phyloP scores from a whole-genome alignment of 2,888 invertebrate genomes.

The Brachylomia viminalis region DNA sequence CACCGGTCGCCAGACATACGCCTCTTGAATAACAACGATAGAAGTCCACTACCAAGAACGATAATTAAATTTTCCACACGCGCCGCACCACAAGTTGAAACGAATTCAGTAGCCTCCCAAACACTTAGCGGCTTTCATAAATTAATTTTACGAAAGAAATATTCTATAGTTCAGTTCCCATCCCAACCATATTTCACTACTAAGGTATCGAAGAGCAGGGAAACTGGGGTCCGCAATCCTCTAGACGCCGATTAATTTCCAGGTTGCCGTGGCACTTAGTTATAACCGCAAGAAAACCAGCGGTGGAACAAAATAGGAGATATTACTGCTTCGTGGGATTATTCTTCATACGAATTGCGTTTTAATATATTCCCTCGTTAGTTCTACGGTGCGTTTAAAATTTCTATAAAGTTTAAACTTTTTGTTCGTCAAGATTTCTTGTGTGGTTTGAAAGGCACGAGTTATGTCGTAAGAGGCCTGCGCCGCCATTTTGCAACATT shows the following conservation, averaged over 20 bases:
- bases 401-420: slow-evolving; percentile 61
- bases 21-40: slow-evolving; percentile 86
- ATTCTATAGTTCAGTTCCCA: slow-evolving; percentile 64
- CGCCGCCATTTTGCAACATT: slow-evolving; percentile 81
- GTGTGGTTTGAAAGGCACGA: slow-evolving; percentile 75
- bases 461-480: slow-evolving; percentile 77
- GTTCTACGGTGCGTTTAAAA: slow-evolving; percentile 41
- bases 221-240: slow-evolving; percentile 73
- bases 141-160: slow-evolving; percentile 67
- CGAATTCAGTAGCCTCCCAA: slow-evolving; percentile 77
- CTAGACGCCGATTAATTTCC: slow-evolving; percentile 81
- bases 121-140: slow-evolving; percentile 63
- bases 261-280: slow-evolving; percentile 74
- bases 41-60: slow-evolving; percentile 79
- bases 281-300: slow-evolving; percentile 71
- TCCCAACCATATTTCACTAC: slow-evolving; percentile 70
- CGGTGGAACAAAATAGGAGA: slow-evolving; percentile 68
- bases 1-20: slow-evolving; percentile 84
- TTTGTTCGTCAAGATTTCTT: slow-evolving; percentile 65
- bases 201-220: slow-evolving; percentile 68
- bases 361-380: slow-evolving; percentile 57
- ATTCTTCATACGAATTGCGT: slow-evolving; percentile 55
- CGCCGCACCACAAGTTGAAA: slow-evolving; percentile 75
- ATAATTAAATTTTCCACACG: slow-evolving; percentile 89
- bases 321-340: slow-evolving; percentile 56